Base-by-base conservation (phyloP, 2,888 invertebrate genomes). In the Meiosimyza platycephala region DNA sequence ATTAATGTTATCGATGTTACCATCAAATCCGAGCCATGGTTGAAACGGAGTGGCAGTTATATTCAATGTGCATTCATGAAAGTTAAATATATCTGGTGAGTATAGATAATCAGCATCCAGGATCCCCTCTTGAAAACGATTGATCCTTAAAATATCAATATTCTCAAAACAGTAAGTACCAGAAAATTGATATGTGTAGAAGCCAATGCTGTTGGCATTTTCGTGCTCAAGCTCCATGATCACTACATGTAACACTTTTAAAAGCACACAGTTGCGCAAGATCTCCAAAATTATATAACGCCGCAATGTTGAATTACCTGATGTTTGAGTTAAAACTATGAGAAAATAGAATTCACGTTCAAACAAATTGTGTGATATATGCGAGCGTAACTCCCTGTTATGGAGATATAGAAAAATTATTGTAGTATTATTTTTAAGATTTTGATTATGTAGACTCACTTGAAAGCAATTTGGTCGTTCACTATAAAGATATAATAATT, bases 401-500 rank as follows among this genome's bases (percentile, higher is more conserved):
- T n/a, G 40, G 22, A 15, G 11, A 33, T 6, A 60, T 7, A 7
- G 7, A 60, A 28, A 54, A 55, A 65, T 40, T 12, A 15, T 51
- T 16, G 55, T 33, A 13, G 28, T 28, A 28, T 28, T 28, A n/a
- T 4, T 28, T 28, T 3, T 3, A 28, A 4, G 28, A 28, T 28
- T 28, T 28, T 4, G 28, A 28, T 4, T 28, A n/a, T n/a, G n/a
- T n/a, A 28, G 4, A 75, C 82, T 79, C 69, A 84, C 84, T 74
- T 69, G 57, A 85, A 85, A 2, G 83, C 77, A 6, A 64, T 28
- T 4, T 72, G 40, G 0, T 79, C 66, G 18, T 82, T 82, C 18
- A 84, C 78, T 50, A 85, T 76, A 55, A 84, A 80, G 1, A 85
- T 75, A 54, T 81, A 76, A 60, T 82, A 76, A 12, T 78, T 79